Evolutionary conservation across 2,113 vertebrate genomes (phyloP), one percentile per base, ranked within the genome.

Genomic region (Rhinolophus sinicus): DNA sequence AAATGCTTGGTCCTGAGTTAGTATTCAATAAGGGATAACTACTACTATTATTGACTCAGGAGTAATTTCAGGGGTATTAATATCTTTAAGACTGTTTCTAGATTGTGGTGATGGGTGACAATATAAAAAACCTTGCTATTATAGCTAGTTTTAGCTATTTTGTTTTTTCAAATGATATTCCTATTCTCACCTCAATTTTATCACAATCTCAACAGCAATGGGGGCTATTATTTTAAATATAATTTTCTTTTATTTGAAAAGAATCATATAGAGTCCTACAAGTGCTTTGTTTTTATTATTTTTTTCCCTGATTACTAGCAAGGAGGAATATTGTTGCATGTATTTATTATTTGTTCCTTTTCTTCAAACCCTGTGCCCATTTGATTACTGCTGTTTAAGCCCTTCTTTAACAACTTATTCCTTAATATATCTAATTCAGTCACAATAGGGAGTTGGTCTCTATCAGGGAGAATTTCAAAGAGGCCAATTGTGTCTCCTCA

Each of bases 161-260:
- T 65, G n/a, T 58, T 80, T 77, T 70, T 67, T 18, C 16, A 87
- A 76, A 60, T 58, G 5, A 3, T 33, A 64, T 60, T n/a, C 28
- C 52, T 93, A 40, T 92, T 75, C 56, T 88, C 50, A 58, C 67
- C 58, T 87, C 60, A 87, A 3, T 70, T 95, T 54, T 84, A 64
- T 44, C 62, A 70, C 7, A 30, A 21, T 72, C 24, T 56, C 56
- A 62, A 47, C 15, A 93, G 21, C 35, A 83, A 56, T 35, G 2
- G 19, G 40, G n/a, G 9, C 13, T 73, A 78, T 65, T 65, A 52
- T 70, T 69, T 69, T n/a, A 85, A 86, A 76, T 18, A 40, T 38
- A 93, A 30, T 85, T 67, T 67, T 30, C 35, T 77, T 77, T 76
- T 76, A 69, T 65, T 86, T 69, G 38, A 50, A 50, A 78, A 87